Evolutionary conservation across 2,888 invertebrate species (phyloP), one percentile per base, ranked within the genome.

Genomic region (Philereme transversata): DNA sequence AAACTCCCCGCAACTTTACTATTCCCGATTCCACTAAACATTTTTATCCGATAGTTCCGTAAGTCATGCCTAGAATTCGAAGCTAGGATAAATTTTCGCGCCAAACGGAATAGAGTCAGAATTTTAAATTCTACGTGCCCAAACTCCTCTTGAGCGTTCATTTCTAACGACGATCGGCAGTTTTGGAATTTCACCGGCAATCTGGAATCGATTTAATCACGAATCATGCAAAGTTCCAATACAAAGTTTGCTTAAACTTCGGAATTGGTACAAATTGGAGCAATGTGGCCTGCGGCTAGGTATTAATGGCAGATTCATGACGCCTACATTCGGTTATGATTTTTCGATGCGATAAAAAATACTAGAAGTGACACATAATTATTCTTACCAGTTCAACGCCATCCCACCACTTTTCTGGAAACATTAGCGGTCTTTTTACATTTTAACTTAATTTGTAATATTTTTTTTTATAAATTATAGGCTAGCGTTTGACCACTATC

Each of bases 171-270:
- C 83, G 82, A 86, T 88, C 85, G 84, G 83, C 87, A 86, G 87
- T 87, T 87, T 87, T 72, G 78, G 78, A 83, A 84, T 87, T 86
- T 83, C 83, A 86, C 83, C 83, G 85, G 87, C 88, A 87, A 89
- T 88, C 83, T 78, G 82, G 86, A 87, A 90, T 90, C 90, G 88
- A 90, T 91, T 90, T 87, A 90, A 90, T 90, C 88, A 90, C 87
- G 77, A 89, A 89, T 88, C 88, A 90, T 87, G 83, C 86, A 84
- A 90, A 90, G 83, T 90, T 80, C 75, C 75, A 56, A 72, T 78
- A 82, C 82, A 86, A 88, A 91, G 86, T 90, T 91, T 88, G 86
- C 76, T 81, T 84, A 78, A 88, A 90, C 81, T 90, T 88, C 72
- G 81, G 78, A 83, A 88, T 88, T 88, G 86, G 88, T 83, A 87